phyloP scores from a whole-genome alignment of 2,797 vertebrate genomes.

The Calcarius lapponicus region DNA sequence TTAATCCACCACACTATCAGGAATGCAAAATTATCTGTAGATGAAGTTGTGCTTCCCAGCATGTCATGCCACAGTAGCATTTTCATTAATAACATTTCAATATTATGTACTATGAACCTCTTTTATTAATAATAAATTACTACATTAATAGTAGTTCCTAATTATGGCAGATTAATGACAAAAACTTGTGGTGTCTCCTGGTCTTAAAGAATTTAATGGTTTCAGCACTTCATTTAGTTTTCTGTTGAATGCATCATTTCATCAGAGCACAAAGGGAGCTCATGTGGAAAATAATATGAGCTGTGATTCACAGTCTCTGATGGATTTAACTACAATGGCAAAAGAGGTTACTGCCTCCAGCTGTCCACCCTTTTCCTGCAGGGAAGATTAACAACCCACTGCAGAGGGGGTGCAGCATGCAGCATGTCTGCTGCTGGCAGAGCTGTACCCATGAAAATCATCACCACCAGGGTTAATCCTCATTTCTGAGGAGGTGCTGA shows the following conservation, averaged over 20 bases:
- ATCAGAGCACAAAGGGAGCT: constrained; percentile 21
- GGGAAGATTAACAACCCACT: background rate
- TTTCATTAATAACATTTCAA: background rate
- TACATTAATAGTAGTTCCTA: constrained; percentile 2
- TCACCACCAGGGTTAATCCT: background rate
- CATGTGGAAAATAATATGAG: constrained; percentile 53
- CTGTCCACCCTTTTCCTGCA: constrained; percentile 25
- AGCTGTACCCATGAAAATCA: background rate
- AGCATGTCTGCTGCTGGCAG: background rate
- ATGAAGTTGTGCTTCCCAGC: background rate
- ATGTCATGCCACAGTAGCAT: background rate
- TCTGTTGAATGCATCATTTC: constrained; percentile 34
- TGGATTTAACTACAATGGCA: constrained; percentile 44
- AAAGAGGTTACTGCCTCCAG: constrained; percentile 61
- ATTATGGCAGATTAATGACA: constrained; percentile 33
- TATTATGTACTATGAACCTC: background rate
- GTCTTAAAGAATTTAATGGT: constrained; percentile 15
- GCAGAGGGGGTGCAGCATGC: background rate
- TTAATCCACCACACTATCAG: background rate
- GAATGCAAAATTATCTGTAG: background rate
- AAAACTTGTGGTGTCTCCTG: background rate
- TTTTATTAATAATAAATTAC: no score
- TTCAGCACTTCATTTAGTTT: constrained; percentile 36
- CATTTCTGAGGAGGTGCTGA: background rate
- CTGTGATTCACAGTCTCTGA: constrained; percentile 49